These are phyloP conservation scores for Orestias chungarensis DNA, from an alignment of 2,797 vertebrate genomes.

Conservation along the genomic window DNA sequence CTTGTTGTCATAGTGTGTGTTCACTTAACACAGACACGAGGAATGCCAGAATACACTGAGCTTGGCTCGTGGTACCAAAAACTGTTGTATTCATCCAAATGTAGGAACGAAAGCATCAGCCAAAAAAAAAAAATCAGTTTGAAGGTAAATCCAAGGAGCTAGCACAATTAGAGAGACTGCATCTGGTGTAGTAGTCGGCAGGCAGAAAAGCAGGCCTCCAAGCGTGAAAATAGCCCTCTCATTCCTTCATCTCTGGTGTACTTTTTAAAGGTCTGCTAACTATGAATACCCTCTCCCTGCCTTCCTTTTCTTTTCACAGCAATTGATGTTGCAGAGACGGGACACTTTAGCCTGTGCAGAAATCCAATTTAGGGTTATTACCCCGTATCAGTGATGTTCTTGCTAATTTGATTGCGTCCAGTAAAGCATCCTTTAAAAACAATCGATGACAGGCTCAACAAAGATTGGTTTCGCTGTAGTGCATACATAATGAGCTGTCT, in stretches of 20 bases:
- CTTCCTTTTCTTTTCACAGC: constrained; percentile 75
- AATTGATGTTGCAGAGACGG: constrained; percentile 76
- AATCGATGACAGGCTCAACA: constrained; percentile 72
- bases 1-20: constrained; percentile 65
- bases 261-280: constrained; percentile 75
- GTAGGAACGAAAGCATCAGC: constrained; percentile 48
- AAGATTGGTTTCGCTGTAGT: constrained; percentile 75
- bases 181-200: constrained; percentile 51
- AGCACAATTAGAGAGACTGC: constrained; percentile 68
- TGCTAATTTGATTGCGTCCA: constrained; percentile 80
- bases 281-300: constrained; percentile 68
- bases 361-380: constrained; percentile 83
- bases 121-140: constrained; percentile 41
- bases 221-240: constrained; percentile 64
- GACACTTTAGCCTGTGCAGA: constrained; percentile 71
- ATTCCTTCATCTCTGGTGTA: constrained; percentile 62
- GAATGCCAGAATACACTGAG: constrained; percentile 41
- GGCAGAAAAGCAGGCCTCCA: constrained; percentile 50
- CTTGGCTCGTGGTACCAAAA: constrained; percentile 39
- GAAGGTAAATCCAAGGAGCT: constrained; percentile 67
- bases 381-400: constrained; percentile 79
- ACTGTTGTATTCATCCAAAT: constrained; percentile 52
- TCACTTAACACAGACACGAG: constrained; percentile 49
- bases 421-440: constrained; percentile 81
- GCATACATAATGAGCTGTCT: constrained; percentile 74